Evolutionary conservation across 2,113 vertebrate species (phyloP), one percentile per base, ranked within the genome.

Genomic region (Halcyon malimbica): DNA sequence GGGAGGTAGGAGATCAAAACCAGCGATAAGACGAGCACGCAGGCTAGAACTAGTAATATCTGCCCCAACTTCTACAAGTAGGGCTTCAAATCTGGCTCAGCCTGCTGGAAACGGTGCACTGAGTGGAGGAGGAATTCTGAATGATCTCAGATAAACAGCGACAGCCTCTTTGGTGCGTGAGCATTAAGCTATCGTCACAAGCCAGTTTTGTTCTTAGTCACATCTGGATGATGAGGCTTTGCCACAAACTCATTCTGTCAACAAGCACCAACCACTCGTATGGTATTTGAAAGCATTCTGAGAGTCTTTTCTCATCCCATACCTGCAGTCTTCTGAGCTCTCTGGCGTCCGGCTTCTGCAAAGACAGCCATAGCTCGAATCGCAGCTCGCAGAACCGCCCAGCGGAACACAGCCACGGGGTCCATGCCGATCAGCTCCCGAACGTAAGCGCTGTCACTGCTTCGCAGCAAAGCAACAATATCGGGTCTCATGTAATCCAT

Each of bases 401-500:
- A 99, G 39, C 99, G 99, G 98, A 99, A 99, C 97, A 99, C 99
- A 7, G 99, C 99, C 39, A 99, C 99, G 0, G 99, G 99, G 65
- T 99, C 99, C 99, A 99, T 99, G 23, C 99, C 99, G 0, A 99
- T 99, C 76, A 99, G 98, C 97, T 99, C 98, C 10, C 99, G 99
- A 76, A 99, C 98, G 0, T 99, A 99, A 0, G 99, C 98, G 8
- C 99, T 98, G 94, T 99, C 99, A 1, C 99, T 99, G 97, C 99
- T 98, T 21, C 99, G 97, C n/a, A 99, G 97, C 35, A 99, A 98
- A 0, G 99, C 99, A 71, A 99, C 99, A 1, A 99, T 99, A 83
- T 99, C 99, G 0, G 99, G 99, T 11, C 99, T 98, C 99, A 99
- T 99, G 98, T 99, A 99, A 96, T 99, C 99, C 37, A 99, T 99